Percentiles rank a stretch among this genome's conserved stretches.
Evolutionary conservation across 2,797 vertebrate species (phyloP).

Genomic region (Leptodactylus fallax): DNA sequence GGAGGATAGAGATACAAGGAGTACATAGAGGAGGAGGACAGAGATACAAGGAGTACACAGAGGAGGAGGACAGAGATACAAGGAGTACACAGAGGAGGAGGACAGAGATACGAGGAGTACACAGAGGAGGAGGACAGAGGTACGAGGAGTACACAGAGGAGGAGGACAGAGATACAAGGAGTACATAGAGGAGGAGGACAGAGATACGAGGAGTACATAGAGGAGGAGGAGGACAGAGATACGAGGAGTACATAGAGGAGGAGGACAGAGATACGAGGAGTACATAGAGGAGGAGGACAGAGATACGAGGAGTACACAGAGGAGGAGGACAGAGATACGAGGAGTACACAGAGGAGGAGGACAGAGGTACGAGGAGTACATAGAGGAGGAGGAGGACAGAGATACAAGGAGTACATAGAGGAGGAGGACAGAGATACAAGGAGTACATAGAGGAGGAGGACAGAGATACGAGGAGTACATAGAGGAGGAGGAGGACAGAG

Average conservation of each 20-base stretch:
- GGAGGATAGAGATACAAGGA: too few relatives aligned
- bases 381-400: too few relatives aligned
- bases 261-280: background rate
- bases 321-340: too few relatives aligned
- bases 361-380: too few relatives aligned
- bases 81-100: background rate
- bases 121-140: too few relatives aligned
- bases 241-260: too few relatives aligned
- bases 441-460: background rate
- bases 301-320: too few relatives aligned
- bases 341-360: too few relatives aligned
- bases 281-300: background rate
- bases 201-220: background rate
- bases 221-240: background rate
- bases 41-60: background rate
- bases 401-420: background rate
- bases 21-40: too few relatives aligned
- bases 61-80: too few relatives aligned
- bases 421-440: background rate
- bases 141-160: too few relatives aligned
- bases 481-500: background rate
- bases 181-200: background rate
- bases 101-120: background rate
- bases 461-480: too few relatives aligned
- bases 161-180: background rate